Evolutionary conservation across 2,113 vertebrate genomes (phyloP), one percentile per base, ranked within the genome.

Genomic region (Cyphomyrus discorhynchus): DNA sequence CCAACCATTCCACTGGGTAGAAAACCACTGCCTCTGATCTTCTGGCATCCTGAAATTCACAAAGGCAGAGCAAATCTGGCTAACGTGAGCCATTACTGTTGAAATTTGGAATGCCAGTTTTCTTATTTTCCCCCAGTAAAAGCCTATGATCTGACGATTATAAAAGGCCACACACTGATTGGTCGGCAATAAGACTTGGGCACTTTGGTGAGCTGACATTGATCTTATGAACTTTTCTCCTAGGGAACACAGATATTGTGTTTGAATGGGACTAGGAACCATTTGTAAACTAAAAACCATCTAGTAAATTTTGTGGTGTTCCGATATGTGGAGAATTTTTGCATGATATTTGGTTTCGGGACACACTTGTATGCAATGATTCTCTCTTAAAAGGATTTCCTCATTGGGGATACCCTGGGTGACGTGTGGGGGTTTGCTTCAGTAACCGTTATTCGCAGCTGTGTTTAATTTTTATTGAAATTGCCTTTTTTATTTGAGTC

Each of bases 391-490:
- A 49, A 15, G 10, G 83, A 9, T 84, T 84, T 47, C 39, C 39
- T 11, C 74, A 80, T 7, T 80, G 74, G 74, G 17, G 35, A 35
- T 42, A 19, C 35, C 35, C 74, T 42, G 74, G 35, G 74, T 17
- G 11, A 2, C n/a, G 11, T 39, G 24, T 27, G 24, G 45, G 47
- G 49, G 46, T 49, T 49, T 86, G 45, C 83, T 50, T 86, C 9
- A 47, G 47, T 50, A 50, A 27, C n/a, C 27, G 47, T 27, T 86
- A 46, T 31, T 31, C 31, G 83, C n/a, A 86, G 83, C n/a, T 86
- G 45, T 86, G 45, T 86, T 50, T 50, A 50, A 86, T 86, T 86
- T 86, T 49, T 86, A 80, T 19, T 80, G 74, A 42, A 80, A 80
- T 80, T 19, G 35, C 5, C 6, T 86, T 62, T 62, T 21, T 86